These are phyloP conservation scores for Eupithecia abbreviata DNA, from an alignment of 2,888 invertebrate species.

Conservation along the genomic window DNA sequence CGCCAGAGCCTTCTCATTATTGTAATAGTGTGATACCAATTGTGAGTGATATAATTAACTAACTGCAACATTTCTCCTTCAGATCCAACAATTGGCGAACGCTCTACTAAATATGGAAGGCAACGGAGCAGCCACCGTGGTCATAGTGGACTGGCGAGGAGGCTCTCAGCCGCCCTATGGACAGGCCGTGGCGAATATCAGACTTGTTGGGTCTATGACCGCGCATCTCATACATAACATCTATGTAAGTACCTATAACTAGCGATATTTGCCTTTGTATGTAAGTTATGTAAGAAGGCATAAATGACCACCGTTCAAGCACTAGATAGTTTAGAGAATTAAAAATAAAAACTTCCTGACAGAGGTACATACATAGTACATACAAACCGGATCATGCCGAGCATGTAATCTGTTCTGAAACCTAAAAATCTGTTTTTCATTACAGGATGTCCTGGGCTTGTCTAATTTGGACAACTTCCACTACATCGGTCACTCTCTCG, in stretches of 20 bases:
- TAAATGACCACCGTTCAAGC: too few species aligned
- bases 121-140: conserved; percentile 88
- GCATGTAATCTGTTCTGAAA: neutral
- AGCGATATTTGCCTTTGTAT: too few species aligned
- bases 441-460: conserved; percentile 82
- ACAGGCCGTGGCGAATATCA: conserved; percentile 95
- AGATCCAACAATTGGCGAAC: conserved; percentile 88
- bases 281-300: too few species aligned
- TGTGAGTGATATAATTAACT: neutral
- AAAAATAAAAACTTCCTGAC: too few species aligned
- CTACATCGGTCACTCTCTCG: conserved; percentile 93
- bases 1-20: neutral
- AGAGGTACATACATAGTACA: too few species aligned
- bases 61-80: conserved; percentile 34
- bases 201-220: conserved; percentile 92
- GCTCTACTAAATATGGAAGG: conserved; percentile 86
- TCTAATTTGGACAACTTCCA: conserved; percentile 87
- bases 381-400: neutral
- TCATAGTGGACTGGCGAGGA: conserved; percentile 93
- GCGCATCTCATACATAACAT: conserved; percentile 87
- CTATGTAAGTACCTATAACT: conserved; percentile 60
- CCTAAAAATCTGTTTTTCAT: neutral
- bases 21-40: neutral
- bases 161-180: conserved; percentile 95
- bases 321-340: too few species aligned